Evolutionary conservation across 1,140 invertebrate genomes (phyloP), one percentile per base, ranked within the genome.

Genomic region (Drosophila malerkotliana): DNA sequence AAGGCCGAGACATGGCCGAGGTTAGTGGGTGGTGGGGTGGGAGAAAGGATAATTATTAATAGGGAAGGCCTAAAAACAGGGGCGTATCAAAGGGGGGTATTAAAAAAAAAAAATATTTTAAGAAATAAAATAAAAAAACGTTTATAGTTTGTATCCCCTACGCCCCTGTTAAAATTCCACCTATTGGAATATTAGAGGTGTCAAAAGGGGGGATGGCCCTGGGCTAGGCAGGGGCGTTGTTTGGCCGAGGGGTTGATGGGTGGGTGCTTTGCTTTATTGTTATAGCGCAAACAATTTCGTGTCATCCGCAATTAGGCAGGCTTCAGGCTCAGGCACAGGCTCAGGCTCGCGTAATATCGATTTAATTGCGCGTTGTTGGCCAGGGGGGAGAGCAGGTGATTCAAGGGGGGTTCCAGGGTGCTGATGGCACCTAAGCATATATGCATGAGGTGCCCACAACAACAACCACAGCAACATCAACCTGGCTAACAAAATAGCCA

Each of bases 241-340:
- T 44, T 44, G 10, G 34, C 10, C 14, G 8, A 6, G 5, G 5
- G 26, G 3, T 4, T 4, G 3, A 5, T 18, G 61, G 21, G 8
- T 28, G 49, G 58, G 47, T 39, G 67, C 67, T 73, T 74, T 85
- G 77, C 59, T 85, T 85, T 85, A 85, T 85, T 85, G 81, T 85
- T 85, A 80, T 85, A 74, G 81, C 45, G 81, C 81, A 85, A 85
- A 85, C 81, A 85, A 85, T 87, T 85, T 87, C 82, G 79, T 85
- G 82, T 87, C 82, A 87, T 87, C 82, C 82, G 82, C 82, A 85
- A 85, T 85, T 85, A 85, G 82, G 82, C 79, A 87, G 69, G 58
- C 58, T 66, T 66, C 62, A 63, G 34, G 34, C 34, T 37, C 41
- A 7, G 41, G 41, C 41, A 51, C 58, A 41, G 63, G 68, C 76